Percentiles rank a stretch among this genome's conserved stretches.
Conservation (phyloP, 2,888 invertebrate genomes). For the Synergus umbraculus region DNA sequence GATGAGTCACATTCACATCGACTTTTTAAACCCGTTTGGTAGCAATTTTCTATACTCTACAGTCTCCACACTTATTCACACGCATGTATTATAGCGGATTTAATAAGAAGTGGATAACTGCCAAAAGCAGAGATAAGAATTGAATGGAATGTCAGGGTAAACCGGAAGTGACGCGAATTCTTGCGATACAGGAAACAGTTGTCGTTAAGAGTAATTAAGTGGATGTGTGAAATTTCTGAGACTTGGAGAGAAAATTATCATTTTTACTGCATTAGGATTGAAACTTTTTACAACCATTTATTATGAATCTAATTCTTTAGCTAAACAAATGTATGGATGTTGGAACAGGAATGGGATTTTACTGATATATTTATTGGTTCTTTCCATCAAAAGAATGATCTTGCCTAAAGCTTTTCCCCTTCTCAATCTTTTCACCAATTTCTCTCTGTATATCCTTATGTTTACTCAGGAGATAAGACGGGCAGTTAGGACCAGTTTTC, state of each 20-base stretch:
- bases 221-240: constrained; percentile 14
- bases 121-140: constrained; percentile 25
- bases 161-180: constrained; percentile 34
- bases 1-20: constrained; percentile 26
- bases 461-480: constrained; percentile 56
- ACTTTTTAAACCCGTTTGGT: constrained; percentile 33
- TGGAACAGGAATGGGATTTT: not conserved
- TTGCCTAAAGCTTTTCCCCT: constrained; percentile 43
- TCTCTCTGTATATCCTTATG: constrained; percentile 45
- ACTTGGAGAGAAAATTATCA: not conserved
- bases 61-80: not conserved
- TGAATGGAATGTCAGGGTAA: constrained; percentile 21
- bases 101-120: constrained; percentile 36
- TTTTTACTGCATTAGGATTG: not conserved
- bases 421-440: constrained; percentile 9
- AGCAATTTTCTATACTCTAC: not conserved
- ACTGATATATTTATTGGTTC: constrained; percentile 8
- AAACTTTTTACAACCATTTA: not conserved
- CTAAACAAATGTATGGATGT: not conserved
- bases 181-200: not conserved
- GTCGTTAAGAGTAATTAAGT: constrained; percentile 9
- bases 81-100: constrained; percentile 14
- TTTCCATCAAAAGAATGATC: constrained; percentile 22
- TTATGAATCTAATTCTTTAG: not conserved
- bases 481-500: constrained; percentile 52